Conservation (phyloP, 2,113 vertebrate genomes). For the Grus americana region DNA sequence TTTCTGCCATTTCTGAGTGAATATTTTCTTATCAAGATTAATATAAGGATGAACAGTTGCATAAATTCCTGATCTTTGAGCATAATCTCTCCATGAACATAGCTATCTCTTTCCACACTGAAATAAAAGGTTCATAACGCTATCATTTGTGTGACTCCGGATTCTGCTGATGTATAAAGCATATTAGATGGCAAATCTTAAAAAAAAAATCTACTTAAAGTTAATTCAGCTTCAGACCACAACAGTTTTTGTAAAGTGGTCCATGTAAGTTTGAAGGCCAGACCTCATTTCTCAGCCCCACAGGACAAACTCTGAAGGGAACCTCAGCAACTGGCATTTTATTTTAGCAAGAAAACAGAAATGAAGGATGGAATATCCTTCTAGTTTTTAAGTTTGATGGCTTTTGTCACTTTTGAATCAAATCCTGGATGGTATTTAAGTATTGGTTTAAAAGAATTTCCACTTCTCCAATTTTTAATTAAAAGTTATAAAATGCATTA, state of each 20-base stretch:
- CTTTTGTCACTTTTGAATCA: conserved; percentile 7
- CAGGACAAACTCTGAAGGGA: not conserved
- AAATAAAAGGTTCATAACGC: not conserved
- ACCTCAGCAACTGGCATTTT: not conserved
- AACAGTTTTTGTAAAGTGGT: not conserved
- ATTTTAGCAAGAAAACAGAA: not conserved
- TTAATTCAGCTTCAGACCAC: not conserved
- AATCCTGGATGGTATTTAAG: not conserved
- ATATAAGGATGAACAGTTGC: not conserved
- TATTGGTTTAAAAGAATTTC: conserved; percentile 16
- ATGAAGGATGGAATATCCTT: not conserved
- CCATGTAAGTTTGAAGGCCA: not conserved
- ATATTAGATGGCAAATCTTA: not conserved
- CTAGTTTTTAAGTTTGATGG: not conserved
- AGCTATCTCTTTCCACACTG: not conserved
- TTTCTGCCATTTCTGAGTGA: not conserved
- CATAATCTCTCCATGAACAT: not conserved
- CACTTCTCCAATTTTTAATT: conserved; percentile 23
- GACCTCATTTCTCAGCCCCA: not conserved
- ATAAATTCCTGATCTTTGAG: not conserved
- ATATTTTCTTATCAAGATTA: not conserved
- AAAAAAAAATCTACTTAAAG: not conserved
- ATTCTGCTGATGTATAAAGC: not conserved
- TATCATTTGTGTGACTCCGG: not conserved
- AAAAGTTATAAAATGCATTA: conserved; percentile 30